Evolutionary conservation across 2,797 vertebrate species (phyloP), one percentile per base, ranked within the genome.

Genomic region (Takifugu rubripes): DNA sequence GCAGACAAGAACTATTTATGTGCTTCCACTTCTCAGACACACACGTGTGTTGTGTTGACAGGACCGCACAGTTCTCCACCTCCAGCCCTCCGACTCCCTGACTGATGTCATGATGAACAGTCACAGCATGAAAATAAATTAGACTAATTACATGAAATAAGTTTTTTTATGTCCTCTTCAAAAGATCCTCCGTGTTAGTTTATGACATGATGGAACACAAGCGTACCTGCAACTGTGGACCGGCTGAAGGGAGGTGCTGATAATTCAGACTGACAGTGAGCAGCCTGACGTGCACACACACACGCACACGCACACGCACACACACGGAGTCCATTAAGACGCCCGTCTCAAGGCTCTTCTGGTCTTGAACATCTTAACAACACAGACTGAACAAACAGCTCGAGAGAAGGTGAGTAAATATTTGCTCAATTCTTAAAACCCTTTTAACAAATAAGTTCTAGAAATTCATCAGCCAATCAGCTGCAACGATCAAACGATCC

Each of bases 241-340:
- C 26, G 70, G 79, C 59, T 86, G 74, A 84, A 49, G 55, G 55
- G 77, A 84, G 78, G 74, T 64, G 74, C 66, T 36, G 72, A 24
- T 90, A 87, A 88, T 87, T 85, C 63, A 76, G 66, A 65, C 5
- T 74, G 87, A 87, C 83, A 88, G 66, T 82, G 82, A 88, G 82
- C 85, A 70, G 49, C 48, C 56, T 56, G 61, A 71, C 57, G 43
- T n/a, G 66, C 47, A 29, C 40, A 36, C 46, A 44, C 67, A 36
- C 71, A 64, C 61, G 53, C 36, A 54, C 33, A 67, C 59, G 57
- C 48, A 68, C 52, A 45, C 25, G 52, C 50, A 56, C 61, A 64
- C 64, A 60, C 62, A 58, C 49, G 14, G 68, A 56, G 57, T 49
- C 52, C 56, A 70, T 68, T 66, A 64, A 68, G 73, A 56, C 61